Evolutionary conservation across 1,140 invertebrate genomes (phyloP).

Genomic region (Stegodyphus mimosarum): DNA sequence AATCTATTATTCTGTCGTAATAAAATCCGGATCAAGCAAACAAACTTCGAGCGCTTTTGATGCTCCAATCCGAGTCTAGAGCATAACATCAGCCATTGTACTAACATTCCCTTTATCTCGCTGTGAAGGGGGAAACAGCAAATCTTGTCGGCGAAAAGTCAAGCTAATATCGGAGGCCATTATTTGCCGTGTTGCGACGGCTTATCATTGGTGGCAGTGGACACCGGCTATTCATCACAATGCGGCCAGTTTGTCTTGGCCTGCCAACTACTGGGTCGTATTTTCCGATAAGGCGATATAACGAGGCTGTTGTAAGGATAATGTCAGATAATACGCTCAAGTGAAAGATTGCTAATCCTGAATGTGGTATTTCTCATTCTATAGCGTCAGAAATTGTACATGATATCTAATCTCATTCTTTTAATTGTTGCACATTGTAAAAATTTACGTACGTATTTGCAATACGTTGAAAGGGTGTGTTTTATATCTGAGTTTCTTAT

Average conservation of each 20-base stretch:
- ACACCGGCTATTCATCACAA: slow-evolving; percentile 34
- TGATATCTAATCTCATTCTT: too few relatives aligned
- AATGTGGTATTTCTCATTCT: too few relatives aligned
- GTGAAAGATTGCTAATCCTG: slow-evolving; percentile 9
- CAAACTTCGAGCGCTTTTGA: background rate
- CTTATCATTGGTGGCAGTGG: slow-evolving; percentile 36
- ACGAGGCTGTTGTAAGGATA: background rate
- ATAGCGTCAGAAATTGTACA: too few relatives aligned
- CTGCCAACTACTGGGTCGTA: slow-evolving; percentile 40
- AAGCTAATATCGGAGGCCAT: slow-evolving; percentile 50
- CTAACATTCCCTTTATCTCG: slow-evolving; percentile 36
- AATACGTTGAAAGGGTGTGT: too few relatives aligned
- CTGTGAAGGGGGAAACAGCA: background rate
- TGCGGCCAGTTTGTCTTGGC: slow-evolving; percentile 20
- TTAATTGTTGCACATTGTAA: too few relatives aligned
- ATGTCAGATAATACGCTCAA: slow-evolving; percentile 7
- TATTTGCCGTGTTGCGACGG: slow-evolving; percentile 41
- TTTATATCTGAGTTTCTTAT: too few relatives aligned
- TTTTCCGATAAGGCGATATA: slow-evolving; percentile 46
- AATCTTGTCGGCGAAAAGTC: slow-evolving; percentile 41
- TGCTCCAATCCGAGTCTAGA: slow-evolving; percentile 3
- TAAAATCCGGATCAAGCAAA: slow-evolving; percentile 38
- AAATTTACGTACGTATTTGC: too few relatives aligned
- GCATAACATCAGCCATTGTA: slow-evolving; percentile 1
- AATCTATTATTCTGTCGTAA: background rate